Percentiles rank a stretch among this genome's conserved stretches.
phyloP scores from a whole-genome alignment of 2,113 vertebrate species.

The Lipophrys pholis region DNA sequence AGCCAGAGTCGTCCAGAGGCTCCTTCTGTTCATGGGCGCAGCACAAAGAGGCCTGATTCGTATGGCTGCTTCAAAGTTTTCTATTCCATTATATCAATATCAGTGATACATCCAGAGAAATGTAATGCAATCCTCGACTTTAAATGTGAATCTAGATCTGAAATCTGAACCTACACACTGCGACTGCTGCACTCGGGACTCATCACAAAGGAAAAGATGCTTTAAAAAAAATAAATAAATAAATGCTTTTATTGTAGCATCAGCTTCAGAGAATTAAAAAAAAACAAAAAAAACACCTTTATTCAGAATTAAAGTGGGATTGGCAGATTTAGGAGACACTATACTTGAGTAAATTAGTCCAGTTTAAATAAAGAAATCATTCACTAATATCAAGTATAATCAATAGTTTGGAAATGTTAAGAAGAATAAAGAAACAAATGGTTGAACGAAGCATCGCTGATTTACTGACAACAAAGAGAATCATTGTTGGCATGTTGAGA shows the following conservation, averaged over 20 bases:
- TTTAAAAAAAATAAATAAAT: not conserved
- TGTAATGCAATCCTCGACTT: conserved; percentile 9
- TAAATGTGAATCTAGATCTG: conserved; percentile 2
- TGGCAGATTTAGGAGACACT: no score
- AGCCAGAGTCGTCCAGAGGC: conserved; percentile 92
- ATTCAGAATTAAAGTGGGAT: no score
- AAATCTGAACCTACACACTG: not conserved
- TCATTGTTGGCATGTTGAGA: no score
- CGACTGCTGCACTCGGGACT: conserved; percentile 4
- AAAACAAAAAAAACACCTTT: no score
- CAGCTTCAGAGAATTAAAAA: no score
- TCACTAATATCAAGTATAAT: no score
- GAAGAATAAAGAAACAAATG: no score
- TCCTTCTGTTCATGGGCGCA: conserved; percentile 82
- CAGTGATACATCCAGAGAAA: not conserved
- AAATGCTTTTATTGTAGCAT: not conserved
- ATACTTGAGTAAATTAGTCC: no score
- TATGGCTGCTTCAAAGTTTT: not conserved
- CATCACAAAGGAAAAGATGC: not conserved
- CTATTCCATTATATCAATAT: not conserved
- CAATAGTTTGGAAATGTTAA: no score
- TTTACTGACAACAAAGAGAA: no score
- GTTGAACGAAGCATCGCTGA: no score
- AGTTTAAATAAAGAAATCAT: no score
- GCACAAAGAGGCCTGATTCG: not conserved